Evolutionary conservation across 2,797 vertebrate genomes (phyloP), one percentile per base, ranked within the genome.

Genomic region (Leptatherina wallacei): DNA sequence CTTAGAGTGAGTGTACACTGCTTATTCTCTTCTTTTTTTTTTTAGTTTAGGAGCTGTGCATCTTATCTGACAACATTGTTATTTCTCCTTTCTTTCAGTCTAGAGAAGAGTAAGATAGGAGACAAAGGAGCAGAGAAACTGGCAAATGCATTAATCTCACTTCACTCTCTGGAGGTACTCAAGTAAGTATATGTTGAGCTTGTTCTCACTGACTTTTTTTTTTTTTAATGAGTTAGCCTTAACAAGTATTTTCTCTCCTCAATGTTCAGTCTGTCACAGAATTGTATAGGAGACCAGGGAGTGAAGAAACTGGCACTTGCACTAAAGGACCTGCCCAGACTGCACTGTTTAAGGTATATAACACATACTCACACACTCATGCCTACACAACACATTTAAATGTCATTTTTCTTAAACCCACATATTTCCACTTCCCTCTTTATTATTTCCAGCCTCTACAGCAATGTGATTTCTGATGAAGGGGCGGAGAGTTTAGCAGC

Each of bases 41-140:
- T 9, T 63, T 11, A 40, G 20, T 68, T 51, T 33, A 12, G 22
- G 0, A 54, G 22, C 2, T 47, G 13, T 47, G 30, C 33, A 33
- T 32, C 56, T 30, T 13, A 33, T 61, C 38, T 83, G 14, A 71
- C 35, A 9, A 1, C 22, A 4, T 14, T 20, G 58, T 18, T 62
- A 57, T 66, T 0, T 42, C 14, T 52, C 12, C 22, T 35, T 63
- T 22, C n/a, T 70, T 69, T 59, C 85, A 98, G 97, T 85, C 92
- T 98, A n/a, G 97, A 98, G 80, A 96, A 97, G 69, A 97, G 96
- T 83, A 96, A 95, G 85, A 94, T 99, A 0, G 96, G 95, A 20
- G 96, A 99, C 64, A 69, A 90, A 72, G 97, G 96, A 40, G 95
- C 94, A 1, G 89, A 86, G 35, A 91, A 89, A 55, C 85, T 99